A percentile compares a stretch with the other conserved stretches of the same genome.
phyloP scores from a whole-genome alignment of 2,888 invertebrate species.

The Oxytorus armatus region DNA sequence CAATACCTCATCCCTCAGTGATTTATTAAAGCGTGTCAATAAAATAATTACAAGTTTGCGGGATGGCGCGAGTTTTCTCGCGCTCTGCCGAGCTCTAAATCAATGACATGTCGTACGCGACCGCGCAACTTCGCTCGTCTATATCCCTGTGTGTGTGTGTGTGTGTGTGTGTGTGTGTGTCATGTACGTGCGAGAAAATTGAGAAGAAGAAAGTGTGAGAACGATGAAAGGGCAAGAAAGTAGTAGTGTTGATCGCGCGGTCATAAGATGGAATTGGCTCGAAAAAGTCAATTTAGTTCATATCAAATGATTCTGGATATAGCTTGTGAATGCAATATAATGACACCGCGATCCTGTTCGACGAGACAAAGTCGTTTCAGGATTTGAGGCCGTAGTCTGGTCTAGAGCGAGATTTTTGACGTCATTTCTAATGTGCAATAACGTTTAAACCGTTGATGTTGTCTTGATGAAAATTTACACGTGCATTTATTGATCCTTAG shows the following conservation, averaged over 20 bases:
- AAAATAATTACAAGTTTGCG: slow-evolving; percentile 64
- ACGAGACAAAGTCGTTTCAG: no score
- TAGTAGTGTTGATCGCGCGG: neutral
- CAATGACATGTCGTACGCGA: slow-evolving; percentile 22
- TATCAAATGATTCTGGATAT: no score
- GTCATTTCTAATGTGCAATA: no score
- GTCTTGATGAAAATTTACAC: no score
- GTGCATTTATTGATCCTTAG: no score
- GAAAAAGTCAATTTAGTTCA: slow-evolving; percentile 61
- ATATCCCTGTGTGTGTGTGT: neutral
- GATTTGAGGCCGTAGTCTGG: no score
- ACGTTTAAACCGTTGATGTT: no score
- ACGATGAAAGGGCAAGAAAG: slow-evolving; percentile 2
- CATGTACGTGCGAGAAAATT: slow-evolving; percentile 38
- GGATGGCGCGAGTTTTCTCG: slow-evolving; percentile 46
- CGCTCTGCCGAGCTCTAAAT: slow-evolving; percentile 46
- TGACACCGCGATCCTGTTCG: no score
- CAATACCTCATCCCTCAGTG: slow-evolving; percentile 30
- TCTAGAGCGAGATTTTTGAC: no score
- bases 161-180: neutral
- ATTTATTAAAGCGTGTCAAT: slow-evolving; percentile 67
- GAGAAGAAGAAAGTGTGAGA: slow-evolving; percentile 16
- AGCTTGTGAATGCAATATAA: no score
- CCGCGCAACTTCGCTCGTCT: neutral
- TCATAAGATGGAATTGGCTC: slow-evolving; percentile 31